phyloP scores from a whole-genome alignment of 1,140 invertebrate genomes.

The Philopotamus ludificatus region DNA sequence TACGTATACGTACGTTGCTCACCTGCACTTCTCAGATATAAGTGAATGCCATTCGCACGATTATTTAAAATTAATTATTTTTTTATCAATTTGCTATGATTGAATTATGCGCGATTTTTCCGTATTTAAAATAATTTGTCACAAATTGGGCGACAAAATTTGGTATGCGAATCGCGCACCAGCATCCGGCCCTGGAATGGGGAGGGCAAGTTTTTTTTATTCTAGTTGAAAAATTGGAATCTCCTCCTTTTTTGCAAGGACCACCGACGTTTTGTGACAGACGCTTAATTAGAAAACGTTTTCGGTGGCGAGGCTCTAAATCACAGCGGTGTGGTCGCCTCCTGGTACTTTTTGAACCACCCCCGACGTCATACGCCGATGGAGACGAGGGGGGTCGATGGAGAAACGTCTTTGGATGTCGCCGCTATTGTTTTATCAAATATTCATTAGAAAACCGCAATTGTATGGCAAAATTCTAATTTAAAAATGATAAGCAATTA shows the following conservation, averaged over 20 bases:
- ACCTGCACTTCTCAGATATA: not conserved
- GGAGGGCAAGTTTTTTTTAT: constrained; percentile 25
- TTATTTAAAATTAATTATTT: not conserved
- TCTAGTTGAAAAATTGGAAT: constrained; percentile 38
- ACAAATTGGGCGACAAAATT: constrained; percentile 12
- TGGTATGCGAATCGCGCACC: constrained; percentile 14
- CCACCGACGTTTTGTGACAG: constrained; percentile 50
- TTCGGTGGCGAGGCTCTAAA: constrained; percentile 46
- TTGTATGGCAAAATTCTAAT: too few species aligned
- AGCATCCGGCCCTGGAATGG: not conserved
- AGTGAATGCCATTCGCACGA: not conserved
- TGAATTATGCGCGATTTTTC: too few species aligned
- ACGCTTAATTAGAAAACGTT: constrained; percentile 54
- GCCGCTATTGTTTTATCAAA: not conserved
- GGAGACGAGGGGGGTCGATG: not conserved
- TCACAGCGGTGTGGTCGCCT: constrained; percentile 38
- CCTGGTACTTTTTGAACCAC: not conserved
- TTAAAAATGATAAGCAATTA: too few species aligned
- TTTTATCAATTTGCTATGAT: not conserved
- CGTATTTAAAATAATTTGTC: constrained; percentile 13
- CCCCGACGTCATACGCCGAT: too few species aligned
- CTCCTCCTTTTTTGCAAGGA: constrained; percentile 45
- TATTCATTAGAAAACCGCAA: too few species aligned
- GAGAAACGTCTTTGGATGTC: not conserved
- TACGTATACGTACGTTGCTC: not conserved